These are phyloP conservation scores for Bagarius yarrelli DNA, from an alignment of 2,113 vertebrate species.

Conservation along the genomic window DNA sequence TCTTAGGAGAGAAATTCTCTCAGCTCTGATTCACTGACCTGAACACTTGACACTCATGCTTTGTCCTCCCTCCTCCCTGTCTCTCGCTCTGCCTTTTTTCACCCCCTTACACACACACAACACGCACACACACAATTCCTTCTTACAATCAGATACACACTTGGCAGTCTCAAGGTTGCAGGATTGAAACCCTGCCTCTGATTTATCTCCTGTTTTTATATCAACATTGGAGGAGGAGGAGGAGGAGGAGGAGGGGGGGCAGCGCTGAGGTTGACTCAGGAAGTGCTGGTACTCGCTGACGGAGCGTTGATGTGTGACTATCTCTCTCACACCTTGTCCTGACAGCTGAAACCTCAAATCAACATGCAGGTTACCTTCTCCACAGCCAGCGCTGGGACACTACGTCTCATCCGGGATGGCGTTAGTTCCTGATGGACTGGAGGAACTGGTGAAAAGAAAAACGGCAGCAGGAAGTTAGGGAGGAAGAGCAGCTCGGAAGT, in stretches of 20 bases:
- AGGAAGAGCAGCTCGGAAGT: constrained; percentile 49
- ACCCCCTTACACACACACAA: constrained; percentile 15
- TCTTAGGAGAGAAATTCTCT: constrained; percentile 40
- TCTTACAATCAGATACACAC: constrained; percentile 55
- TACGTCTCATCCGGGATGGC: neutral
- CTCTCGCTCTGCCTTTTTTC: constrained; percentile 11
- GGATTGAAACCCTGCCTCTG: constrained; percentile 63
- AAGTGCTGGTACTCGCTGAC: constrained; percentile 33
- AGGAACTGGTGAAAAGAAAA: constrained; percentile 25
- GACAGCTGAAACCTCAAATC: constrained; percentile 24
- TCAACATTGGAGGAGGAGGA: constrained; percentile 45
- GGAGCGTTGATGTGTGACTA: constrained; percentile 59
- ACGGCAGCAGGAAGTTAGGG: constrained; percentile 48
- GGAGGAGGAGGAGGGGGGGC: neutral
- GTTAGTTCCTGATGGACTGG: constrained; percentile 19
- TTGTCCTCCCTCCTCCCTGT: constrained; percentile 30
- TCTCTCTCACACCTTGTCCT: constrained; percentile 62
- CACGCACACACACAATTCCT: constrained; percentile 25
- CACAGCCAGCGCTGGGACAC: neutral
- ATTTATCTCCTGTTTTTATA: constrained; percentile 70
- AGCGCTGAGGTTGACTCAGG: neutral
- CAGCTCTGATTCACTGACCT: constrained; percentile 56
- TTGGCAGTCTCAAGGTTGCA: constrained; percentile 72
- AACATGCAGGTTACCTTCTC: constrained; percentile 34
- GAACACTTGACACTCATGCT: constrained; percentile 57